Base-by-base conservation (phyloP, 2,113 vertebrate genomes). In the Hippolais icterina region DNA sequence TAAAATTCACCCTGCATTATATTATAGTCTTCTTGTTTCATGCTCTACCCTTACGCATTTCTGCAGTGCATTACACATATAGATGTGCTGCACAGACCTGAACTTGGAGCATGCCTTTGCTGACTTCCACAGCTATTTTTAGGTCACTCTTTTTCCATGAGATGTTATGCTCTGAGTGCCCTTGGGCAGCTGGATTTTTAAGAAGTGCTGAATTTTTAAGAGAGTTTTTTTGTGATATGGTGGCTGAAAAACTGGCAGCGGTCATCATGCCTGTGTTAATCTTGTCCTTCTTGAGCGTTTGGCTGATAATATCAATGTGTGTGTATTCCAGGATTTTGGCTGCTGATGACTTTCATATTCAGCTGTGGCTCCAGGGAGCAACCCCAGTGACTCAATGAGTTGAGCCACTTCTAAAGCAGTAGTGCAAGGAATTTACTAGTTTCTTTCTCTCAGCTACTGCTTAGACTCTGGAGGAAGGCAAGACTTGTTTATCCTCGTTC, bases 211-310 rank as follows among this genome's bases (percentile, higher is more conserved):
- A 39, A 39, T 39, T 39, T 39, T 39, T 39, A 39, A 33, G 82
- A 77, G 35, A 61, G 54, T 39, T 77, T 39, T 83, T 96, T 29
- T 57, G 50, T 92, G 84, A 54, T 21, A 11, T 9, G 33, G 35
- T 91, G 85, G 46, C 82, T 94, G 80, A 80, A 86, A 80, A 83
- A 52, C 64, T 93, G 85, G 42, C 79, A 93, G 56, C 71, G 90
- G 35, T 88, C 68, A 49, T 61, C 50, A 20, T 50, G 28, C 47
- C 49, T 52, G 0, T n/a, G 39, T 77, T 86, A 61, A 59, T 90
- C 56, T 68, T 71, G 57, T 49, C 31, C 35, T 14, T 83, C 22
- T 46, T 76, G 50, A 39, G 37, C 0, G 0, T 52, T 77, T 94
- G 92, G 63, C 75, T 70, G 70, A 24, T 72, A 56, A 47, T 57